Percentiles rank a stretch among this genome's conserved stretches.
Evolutionary conservation across 2,797 vertebrate species (phyloP).

Genomic region (Antrozous pallidus): DNA sequence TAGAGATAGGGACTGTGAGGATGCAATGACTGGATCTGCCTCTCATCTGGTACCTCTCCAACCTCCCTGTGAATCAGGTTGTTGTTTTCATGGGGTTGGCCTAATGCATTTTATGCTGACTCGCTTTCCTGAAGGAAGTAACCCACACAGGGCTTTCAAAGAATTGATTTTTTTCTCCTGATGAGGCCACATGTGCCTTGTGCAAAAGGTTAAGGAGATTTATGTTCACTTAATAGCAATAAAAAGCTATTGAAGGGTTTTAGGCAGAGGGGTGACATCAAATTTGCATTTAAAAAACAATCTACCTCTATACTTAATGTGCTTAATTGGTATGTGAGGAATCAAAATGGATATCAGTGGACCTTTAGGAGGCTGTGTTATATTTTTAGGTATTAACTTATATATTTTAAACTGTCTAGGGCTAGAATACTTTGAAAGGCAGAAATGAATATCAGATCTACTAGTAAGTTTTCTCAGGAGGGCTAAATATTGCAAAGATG

Average conservation of each 20-base stretch:
- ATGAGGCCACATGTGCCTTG: not conserved
- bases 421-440: not conserved
- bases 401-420: not conserved
- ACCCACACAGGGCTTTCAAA: constrained; percentile 7
- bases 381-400: not conserved
- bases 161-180: not conserved
- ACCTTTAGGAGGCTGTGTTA: not conserved
- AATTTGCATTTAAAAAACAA: constrained; percentile 4
- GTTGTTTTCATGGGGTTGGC: not conserved
- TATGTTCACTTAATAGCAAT: not conserved
- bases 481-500: not conserved
- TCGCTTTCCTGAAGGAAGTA: constrained; percentile 36
- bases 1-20: not conserved
- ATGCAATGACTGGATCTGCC: not conserved
- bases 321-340: not conserved
- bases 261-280: not conserved
- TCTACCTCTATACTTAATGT: not conserved
- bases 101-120: constrained; percentile 18
- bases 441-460: constrained; percentile 4
- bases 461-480: not conserved
- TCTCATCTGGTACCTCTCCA: not conserved
- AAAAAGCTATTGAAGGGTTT: not conserved
- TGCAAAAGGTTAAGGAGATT: not conserved
- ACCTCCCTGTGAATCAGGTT: not conserved
- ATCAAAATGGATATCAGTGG: not conserved